These are phyloP conservation scores for Holothuria scabra DNA, from an alignment of 53 echinoderm and acorn worm species.

Conservation along the genomic window DNA sequence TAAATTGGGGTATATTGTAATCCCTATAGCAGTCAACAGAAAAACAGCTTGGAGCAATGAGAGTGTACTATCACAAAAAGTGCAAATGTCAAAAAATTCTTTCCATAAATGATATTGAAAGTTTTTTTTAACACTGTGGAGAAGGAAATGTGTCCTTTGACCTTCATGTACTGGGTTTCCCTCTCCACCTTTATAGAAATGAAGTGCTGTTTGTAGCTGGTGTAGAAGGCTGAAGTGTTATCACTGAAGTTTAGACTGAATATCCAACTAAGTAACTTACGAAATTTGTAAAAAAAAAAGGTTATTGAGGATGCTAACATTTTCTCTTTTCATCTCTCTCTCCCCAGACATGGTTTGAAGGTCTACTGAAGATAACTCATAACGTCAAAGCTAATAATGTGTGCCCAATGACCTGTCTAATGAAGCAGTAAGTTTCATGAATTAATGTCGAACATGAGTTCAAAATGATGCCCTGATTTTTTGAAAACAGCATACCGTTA, in stretches of 20 bases:
- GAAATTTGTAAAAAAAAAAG: background rate
- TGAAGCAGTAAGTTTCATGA: slow-evolving; percentile 91
- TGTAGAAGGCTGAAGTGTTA: too few relatives aligned
- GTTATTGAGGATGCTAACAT: background rate
- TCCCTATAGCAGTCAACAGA: background rate
- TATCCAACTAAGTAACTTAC: background rate
- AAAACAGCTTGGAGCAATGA: background rate
- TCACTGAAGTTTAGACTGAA: too few relatives aligned
- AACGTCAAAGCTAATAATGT: slow-evolving; percentile 98
- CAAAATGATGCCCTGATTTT: background rate
- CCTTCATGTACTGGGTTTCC: too few relatives aligned
- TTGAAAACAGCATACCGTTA: too few relatives aligned
- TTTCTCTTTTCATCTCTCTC: slow-evolving; percentile 22
- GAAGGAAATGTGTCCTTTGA: too few relatives aligned
- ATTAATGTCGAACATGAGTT: background rate
- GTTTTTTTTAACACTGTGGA: too few relatives aligned
- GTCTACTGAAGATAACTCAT: slow-evolving; percentile 87
- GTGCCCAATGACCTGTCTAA: slow-evolving; percentile 97
- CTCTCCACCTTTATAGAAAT: too few relatives aligned
- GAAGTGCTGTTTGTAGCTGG: too few relatives aligned
- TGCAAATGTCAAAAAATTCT: background rate
- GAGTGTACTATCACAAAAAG: background rate
- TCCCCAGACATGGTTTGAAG: slow-evolving; percentile 92
- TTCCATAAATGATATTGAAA: background rate
- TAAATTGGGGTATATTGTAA: background rate